A percentile compares a stretch with the other conserved stretches of the same genome.
Conservation (phyloP, 2,797 vertebrate genomes). For the Diplodus puntazzo region DNA sequence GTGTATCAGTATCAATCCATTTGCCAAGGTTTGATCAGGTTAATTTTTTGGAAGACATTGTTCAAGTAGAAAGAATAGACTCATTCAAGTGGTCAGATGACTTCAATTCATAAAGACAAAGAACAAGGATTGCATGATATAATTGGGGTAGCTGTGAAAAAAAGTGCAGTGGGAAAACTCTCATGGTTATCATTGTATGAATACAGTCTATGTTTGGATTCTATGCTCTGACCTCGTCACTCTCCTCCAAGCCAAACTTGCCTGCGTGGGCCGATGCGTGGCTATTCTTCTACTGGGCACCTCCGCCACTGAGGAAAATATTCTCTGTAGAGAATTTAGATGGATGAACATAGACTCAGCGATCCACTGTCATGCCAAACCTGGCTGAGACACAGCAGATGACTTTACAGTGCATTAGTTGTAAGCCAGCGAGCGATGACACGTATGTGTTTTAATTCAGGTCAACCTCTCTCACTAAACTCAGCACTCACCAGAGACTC, state of each 20-base stretch:
- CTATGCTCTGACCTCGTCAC: constrained; percentile 20
- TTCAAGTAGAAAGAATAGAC: constrained; percentile 30
- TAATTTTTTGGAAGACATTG: constrained; percentile 22
- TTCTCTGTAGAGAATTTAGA: constrained; percentile 3
- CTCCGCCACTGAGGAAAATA: constrained; percentile 9
- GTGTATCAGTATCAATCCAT: constrained; percentile 26
- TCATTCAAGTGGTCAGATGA: constrained; percentile 45
- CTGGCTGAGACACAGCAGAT: background rate
- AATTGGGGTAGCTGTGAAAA: background rate
- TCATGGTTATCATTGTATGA: constrained; percentile 4
- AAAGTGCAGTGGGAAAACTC: constrained; percentile 23
- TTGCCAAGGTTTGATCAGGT: background rate
- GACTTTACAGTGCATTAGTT: too few relatives aligned
- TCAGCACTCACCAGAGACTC: too few relatives aligned
- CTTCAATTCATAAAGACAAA: constrained; percentile 16
- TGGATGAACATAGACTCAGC: background rate
- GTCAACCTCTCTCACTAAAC: too few relatives aligned
- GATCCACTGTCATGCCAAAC: background rate
- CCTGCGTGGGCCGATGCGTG: constrained; percentile 12
- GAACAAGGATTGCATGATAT: background rate
- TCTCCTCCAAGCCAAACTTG: background rate
- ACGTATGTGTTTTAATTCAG: too few relatives aligned
- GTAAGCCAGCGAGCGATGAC: too few relatives aligned
- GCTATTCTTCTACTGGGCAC: background rate
- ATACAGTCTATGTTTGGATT: background rate